A percentile compares a stretch with the other conserved stretches of the same genome.
phyloP scores from a whole-genome alignment of 2,113 vertebrate species.

The Prunella himalayana region DNA sequence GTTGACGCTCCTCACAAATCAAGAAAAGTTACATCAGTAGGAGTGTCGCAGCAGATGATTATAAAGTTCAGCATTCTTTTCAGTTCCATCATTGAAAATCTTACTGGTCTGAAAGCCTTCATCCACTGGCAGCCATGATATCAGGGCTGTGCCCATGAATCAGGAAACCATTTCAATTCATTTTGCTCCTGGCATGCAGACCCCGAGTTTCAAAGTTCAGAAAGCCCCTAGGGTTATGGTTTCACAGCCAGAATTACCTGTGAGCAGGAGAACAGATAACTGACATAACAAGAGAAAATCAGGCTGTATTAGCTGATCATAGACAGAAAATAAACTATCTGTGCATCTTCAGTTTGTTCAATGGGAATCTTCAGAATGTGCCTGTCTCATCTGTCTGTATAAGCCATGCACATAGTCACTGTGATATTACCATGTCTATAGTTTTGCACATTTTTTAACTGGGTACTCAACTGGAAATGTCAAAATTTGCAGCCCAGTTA shows the following conservation, averaged over 20 bases:
- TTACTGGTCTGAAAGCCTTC: neutral
- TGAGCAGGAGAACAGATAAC: neutral
- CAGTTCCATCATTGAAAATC: neutral
- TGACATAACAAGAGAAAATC: neutral
- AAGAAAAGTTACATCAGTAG: neutral
- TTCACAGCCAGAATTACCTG: neutral
- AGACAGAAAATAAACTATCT: neutral
- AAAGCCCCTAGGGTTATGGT: neutral
- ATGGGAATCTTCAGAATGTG: neutral
- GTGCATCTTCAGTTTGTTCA: neutral
- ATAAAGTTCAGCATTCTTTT: neutral
- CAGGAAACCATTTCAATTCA: neutral
- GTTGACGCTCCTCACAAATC: neutral
- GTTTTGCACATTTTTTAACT: neutral
- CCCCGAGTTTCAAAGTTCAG: neutral
- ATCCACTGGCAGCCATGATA: neutral
- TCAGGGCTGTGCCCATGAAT: neutral
- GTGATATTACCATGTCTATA: neutral
- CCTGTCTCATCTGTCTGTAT: neutral
- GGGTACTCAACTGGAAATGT: neutral
- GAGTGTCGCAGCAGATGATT: neutral
- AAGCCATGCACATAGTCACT: accelerated
- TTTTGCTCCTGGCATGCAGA: neutral
- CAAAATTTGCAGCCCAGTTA: neutral
- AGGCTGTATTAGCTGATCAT: neutral